phyloP scores from a whole-genome alignment of 2,113 vertebrate species.

The Proteles cristata region DNA sequence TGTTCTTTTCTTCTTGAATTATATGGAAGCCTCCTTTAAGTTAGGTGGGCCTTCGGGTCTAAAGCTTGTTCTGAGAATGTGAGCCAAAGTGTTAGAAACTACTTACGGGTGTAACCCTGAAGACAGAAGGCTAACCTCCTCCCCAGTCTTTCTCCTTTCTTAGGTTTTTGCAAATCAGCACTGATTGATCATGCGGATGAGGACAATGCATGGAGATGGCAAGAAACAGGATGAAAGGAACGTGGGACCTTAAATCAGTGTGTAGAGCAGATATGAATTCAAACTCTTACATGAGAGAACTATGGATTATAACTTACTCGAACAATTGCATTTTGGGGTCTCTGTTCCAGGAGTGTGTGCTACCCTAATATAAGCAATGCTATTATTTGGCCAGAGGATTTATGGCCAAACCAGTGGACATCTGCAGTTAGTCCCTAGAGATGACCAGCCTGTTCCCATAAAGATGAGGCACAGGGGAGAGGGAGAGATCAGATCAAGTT shows the following conservation, averaged over 20 bases:
- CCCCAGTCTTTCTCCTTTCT: not conserved
- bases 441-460: not conserved
- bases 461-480: not conserved
- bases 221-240: slow-evolving; percentile 8
- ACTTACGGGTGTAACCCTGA: not conserved
- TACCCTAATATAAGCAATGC: not conserved
- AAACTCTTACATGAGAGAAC: not conserved
- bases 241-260: not conserved
- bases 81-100: not conserved
- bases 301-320: not conserved
- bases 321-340: not conserved
- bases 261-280: not conserved
- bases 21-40: not conserved
- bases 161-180: not conserved
- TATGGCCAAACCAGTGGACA: not conserved
- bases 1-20: not conserved
- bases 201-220: not conserved
- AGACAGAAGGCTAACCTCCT: not conserved
- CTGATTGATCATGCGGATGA: not conserved
- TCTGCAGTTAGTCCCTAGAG: not conserved
- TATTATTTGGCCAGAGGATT: not conserved
- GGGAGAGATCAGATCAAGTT: not conserved
- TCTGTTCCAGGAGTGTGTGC: not conserved
- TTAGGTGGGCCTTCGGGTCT: not conserved
- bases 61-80: not conserved